phyloP scores from a whole-genome alignment of 2,797 vertebrate species.

The Pipistrellus nathusii region DNA sequence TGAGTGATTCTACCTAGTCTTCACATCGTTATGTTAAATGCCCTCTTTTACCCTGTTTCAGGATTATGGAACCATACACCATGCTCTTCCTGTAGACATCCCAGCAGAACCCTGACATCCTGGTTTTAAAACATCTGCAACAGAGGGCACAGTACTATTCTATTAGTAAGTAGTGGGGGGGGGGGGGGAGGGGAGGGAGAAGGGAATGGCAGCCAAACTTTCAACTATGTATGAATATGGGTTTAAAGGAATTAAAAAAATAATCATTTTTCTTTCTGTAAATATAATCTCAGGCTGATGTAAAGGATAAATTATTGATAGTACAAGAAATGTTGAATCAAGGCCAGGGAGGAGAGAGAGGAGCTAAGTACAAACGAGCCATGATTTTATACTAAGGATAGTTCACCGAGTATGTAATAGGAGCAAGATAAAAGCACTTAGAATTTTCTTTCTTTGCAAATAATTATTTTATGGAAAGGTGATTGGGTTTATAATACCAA shows the following conservation, averaged over 20 bases:
- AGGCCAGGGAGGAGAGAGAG: no score
- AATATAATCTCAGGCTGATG: neutral
- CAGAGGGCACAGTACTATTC: slow-evolving; percentile 25
- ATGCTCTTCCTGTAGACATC: neutral
- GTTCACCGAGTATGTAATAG: slow-evolving; percentile 58
- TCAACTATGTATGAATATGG: neutral
- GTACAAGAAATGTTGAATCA: neutral
- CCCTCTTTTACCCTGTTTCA: neutral
- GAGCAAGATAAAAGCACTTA: slow-evolving; percentile 64
- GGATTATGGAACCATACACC: neutral
- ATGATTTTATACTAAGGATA: slow-evolving; percentile 61
- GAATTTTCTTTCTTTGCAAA: slow-evolving; percentile 60
- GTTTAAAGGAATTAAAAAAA: neutral
- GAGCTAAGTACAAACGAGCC: neutral
- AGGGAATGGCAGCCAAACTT: neutral
- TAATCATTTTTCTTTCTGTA: neutral
- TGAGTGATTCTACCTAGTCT: neutral
- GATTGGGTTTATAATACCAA: neutral
- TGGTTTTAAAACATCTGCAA: slow-evolving; percentile 50
- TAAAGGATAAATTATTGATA: neutral
- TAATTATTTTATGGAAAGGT: slow-evolving; percentile 56
- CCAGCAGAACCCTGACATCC: neutral
- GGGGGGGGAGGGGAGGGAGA: neutral
- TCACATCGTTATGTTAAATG: neutral
- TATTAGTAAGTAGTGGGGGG: neutral